phyloP scores from a whole-genome alignment of 2,888 invertebrate genomes.

The Polydesmus complanatus region DNA sequence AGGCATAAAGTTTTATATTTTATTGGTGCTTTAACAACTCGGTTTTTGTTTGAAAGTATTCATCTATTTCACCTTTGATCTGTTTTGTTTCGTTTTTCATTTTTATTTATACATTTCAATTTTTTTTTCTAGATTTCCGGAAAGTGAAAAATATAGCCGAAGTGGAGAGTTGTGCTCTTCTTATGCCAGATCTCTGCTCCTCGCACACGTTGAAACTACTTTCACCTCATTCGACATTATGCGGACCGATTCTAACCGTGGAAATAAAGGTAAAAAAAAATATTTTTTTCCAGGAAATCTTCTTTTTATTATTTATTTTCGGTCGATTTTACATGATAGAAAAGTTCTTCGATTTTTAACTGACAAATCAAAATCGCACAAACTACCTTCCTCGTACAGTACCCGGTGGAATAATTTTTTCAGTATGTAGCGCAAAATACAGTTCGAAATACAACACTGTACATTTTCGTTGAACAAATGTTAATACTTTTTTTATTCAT shows the following conservation, averaged over 20 bases:
- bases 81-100: no score
- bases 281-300: background rate
- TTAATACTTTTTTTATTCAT: no score
- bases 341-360: no score
- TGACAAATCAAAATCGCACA: no score
- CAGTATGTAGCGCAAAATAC: no score
- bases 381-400: background rate
- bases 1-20: no score
- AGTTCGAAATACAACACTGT: no score
- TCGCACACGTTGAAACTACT: background rate
- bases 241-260: constrained; percentile 2
- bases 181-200: constrained; percentile 10
- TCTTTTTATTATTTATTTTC: background rate
- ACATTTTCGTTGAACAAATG: no score
- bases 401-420: background rate
- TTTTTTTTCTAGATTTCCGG: background rate
- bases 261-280: constrained; percentile 9
- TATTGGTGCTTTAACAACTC: no score
- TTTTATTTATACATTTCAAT: background rate
- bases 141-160: background rate
- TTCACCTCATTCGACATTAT: background rate
- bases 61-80: background rate
- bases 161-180: constrained; percentile 2
- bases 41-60: no score
- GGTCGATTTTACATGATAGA: background rate